Evolutionary conservation across 1,140 invertebrate species (phyloP).

Genomic region (Pseudomyrmex cubaensis): DNA sequence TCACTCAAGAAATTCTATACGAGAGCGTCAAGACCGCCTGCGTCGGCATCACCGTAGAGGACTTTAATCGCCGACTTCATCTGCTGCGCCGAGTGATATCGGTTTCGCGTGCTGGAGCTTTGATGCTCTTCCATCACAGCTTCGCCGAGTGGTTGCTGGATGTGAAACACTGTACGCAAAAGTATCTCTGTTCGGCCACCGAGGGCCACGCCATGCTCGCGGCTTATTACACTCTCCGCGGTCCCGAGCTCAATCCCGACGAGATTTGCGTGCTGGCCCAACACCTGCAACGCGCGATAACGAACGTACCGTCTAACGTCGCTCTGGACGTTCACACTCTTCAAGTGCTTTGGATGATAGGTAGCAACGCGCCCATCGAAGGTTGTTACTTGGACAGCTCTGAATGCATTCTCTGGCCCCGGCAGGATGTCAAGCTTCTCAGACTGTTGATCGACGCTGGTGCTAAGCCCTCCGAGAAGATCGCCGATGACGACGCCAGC

Average conservation of each 20-base stretch:
- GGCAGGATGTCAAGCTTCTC: slow-evolving; percentile 87
- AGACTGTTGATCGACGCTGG: slow-evolving; percentile 89
- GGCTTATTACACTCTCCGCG: slow-evolving; percentile 91
- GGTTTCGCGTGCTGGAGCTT: slow-evolving; percentile 87
- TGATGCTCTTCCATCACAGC: slow-evolving; percentile 95
- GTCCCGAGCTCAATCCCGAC: slow-evolving; percentile 84
- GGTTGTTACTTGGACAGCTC: slow-evolving; percentile 87
- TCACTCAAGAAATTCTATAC: slow-evolving; percentile 92
- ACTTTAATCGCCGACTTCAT: slow-evolving; percentile 93
- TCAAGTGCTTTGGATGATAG: slow-evolving; percentile 89
- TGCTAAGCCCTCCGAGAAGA: slow-evolving; percentile 85
- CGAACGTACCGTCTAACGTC: slow-evolving; percentile 63
- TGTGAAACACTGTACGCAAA: slow-evolving; percentile 98
- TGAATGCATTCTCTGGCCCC: slow-evolving; percentile 83
- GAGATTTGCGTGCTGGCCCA: slow-evolving; percentile 83
- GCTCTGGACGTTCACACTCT: slow-evolving; percentile 87
- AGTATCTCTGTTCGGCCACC: slow-evolving; percentile 94
- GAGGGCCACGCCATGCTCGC: slow-evolving; percentile 96
- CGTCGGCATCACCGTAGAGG: slow-evolving; percentile 91
- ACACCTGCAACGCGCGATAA: slow-evolving; percentile 81
- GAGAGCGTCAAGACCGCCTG: slow-evolving; percentile 93
- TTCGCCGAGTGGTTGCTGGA: slow-evolving; percentile 98
- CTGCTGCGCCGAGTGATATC: slow-evolving; percentile 91
- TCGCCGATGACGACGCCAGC: slow-evolving; percentile 83
- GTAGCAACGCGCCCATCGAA: slow-evolving; percentile 88